phyloP scores from a whole-genome alignment of 2,797 vertebrate genomes.

The Pogoniulus pusillus region DNA sequence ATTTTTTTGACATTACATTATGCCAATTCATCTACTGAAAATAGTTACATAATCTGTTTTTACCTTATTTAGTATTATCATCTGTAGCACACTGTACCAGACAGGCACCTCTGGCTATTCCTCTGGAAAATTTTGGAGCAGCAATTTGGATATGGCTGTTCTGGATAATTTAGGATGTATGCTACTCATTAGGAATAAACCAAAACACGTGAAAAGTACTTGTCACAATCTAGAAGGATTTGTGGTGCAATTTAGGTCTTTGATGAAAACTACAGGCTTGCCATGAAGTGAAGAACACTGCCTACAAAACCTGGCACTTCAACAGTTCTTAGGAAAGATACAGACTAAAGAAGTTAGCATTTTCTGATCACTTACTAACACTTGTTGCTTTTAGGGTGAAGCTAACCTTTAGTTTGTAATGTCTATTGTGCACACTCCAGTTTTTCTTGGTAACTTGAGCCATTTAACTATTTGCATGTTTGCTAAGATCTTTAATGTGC shows the following conservation, averaged over 20 bases:
- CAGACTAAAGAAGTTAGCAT: background rate
- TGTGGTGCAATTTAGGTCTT: background rate
- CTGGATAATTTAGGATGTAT: background rate
- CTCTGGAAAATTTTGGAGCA: background rate
- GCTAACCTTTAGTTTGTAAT: background rate
- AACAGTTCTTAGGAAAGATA: background rate
- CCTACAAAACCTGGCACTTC: background rate
- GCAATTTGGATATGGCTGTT: background rate
- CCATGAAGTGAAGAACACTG: background rate
- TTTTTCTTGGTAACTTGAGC: background rate
- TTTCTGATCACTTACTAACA: background rate
- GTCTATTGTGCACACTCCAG: background rate
- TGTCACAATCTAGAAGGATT: background rate
- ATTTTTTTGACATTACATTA: background rate
- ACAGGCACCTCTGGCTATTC: background rate
- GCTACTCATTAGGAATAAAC: background rate
- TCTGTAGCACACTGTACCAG: background rate
- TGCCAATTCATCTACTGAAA: background rate
- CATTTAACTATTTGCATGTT: background rate
- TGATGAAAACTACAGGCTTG: background rate
- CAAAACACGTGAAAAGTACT: background rate
- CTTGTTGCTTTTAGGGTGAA: background rate
- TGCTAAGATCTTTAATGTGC: background rate
- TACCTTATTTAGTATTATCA: background rate
- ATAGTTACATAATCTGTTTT: background rate